Evolutionary conservation across 2,888 invertebrate genomes (phyloP).

Genomic region (Brenthis ino): DNA sequence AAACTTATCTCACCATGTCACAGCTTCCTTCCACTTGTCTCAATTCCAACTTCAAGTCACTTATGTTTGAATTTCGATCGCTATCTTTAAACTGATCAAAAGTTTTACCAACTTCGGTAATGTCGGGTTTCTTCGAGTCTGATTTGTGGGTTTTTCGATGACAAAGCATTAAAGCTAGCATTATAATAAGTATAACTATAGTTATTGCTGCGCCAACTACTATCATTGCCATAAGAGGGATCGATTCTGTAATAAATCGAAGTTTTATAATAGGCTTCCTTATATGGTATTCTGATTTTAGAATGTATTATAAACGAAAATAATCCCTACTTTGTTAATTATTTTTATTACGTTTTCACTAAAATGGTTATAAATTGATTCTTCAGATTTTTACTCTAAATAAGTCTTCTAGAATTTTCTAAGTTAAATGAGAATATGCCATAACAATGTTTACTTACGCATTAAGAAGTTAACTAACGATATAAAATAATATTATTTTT

Average conservation of each 20-base stretch:
- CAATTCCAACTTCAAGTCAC: conserved; percentile 94
- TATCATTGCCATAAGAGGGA: conserved; percentile 89
- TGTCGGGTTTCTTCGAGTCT: conserved; percentile 82
- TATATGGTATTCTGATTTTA: not conserved
- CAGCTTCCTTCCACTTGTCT: conserved; percentile 91
- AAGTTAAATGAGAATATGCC: too few species aligned
- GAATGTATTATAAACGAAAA: not conserved
- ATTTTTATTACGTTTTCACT: too few species aligned
- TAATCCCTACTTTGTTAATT: too few species aligned
- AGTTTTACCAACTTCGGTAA: conserved; percentile 65
- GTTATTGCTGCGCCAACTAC: conserved; percentile 88
- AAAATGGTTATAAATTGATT: too few species aligned
- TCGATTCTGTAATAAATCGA: conserved; percentile 82
- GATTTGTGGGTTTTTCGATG: conserved; percentile 82
- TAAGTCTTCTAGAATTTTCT: too few species aligned
- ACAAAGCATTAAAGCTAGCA: conserved; percentile 89
- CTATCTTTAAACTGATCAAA: conserved; percentile 85
- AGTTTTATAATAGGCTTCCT: not conserved
- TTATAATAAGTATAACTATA: conserved; percentile 89
- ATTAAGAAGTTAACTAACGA: too few species aligned
- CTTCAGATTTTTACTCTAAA: too few species aligned
- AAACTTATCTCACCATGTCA: conserved; percentile 83
- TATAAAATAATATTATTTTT: too few species aligned
- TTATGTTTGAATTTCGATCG: conserved; percentile 94
- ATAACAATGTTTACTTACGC: too few species aligned